phyloP scores from a whole-genome alignment of 2,113 vertebrate species.

The Ictidomys tridecemlineatus region DNA sequence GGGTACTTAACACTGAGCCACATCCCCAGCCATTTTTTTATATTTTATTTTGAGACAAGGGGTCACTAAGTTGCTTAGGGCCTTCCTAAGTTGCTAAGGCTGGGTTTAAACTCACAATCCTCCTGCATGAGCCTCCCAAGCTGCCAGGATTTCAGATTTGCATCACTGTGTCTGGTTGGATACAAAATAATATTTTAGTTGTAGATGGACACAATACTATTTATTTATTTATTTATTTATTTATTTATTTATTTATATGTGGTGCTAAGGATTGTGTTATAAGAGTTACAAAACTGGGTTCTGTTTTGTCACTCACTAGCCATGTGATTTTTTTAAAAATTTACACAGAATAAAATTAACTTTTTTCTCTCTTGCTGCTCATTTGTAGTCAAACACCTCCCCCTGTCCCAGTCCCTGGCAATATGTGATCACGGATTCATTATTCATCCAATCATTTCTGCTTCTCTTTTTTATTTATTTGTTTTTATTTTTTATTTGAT shows the following conservation, averaged over 20 bases:
- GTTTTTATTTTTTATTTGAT: no score
- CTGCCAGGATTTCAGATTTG: no score
- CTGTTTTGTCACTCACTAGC: neutral
- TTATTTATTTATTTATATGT: no score
- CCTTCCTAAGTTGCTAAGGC: no score
- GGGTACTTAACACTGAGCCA: no score
- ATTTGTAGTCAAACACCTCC: neutral
- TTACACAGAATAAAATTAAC: neutral
- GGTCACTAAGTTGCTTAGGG: no score
- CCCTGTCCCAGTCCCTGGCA: neutral
- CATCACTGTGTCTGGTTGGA: neutral
- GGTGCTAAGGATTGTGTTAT: neutral
- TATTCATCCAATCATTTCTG: neutral
- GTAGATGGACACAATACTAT: no score
- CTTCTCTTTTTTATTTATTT: neutral
- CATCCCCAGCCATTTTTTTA: no score
- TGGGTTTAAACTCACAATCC: no score
- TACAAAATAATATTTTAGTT: neutral
- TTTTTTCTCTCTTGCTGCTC: neutral
- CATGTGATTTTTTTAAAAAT: neutral
- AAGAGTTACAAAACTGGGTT: neutral
- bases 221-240: no score
- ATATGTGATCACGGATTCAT: neutral
- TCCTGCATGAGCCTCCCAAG: no score
- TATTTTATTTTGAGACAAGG: no score